These are phyloP conservation scores for Lepidurus packardi DNA, from an alignment of 1,140 invertebrate genomes.

Conservation along the genomic window DNA sequence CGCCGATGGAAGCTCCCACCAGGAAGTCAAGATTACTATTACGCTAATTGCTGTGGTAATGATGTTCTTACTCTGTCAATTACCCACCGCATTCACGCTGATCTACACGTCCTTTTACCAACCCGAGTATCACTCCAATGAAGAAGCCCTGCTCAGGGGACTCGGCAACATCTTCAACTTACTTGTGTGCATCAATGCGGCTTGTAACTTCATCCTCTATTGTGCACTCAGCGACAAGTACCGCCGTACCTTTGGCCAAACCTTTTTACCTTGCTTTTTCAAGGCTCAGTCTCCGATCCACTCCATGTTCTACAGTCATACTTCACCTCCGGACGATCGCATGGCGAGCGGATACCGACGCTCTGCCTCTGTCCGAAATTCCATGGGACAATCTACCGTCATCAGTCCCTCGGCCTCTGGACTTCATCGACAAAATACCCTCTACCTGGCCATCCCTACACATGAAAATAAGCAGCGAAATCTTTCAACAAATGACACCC, in stretches of 20 bases:
- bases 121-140: conserved; percentile 41
- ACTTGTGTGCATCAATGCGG: conserved; percentile 62
- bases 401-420: neutral
- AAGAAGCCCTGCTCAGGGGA: conserved; percentile 47
- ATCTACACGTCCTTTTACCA: conserved; percentile 50
- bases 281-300: conserved; percentile 12
- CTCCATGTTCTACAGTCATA: conserved; percentile 4
- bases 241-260: conserved; percentile 59
- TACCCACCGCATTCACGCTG: conserved; percentile 58
- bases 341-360: neutral
- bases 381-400: neutral
- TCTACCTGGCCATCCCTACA: conserved; percentile 24
- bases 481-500: neutral
- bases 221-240: conserved; percentile 70
- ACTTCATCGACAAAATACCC: neutral
- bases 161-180: conserved; percentile 68
- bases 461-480: neutral
- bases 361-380: neutral
- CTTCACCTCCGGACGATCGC: neutral
- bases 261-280: conserved; percentile 47
- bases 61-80: conserved; percentile 65
- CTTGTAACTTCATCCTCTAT: conserved; percentile 69
- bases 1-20: conserved; percentile 45
- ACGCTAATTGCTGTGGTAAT: conserved; percentile 69
- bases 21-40: conserved; percentile 67